phyloP scores from a whole-genome alignment of 1,140 invertebrate genomes.

The Nebria ingens region DNA sequence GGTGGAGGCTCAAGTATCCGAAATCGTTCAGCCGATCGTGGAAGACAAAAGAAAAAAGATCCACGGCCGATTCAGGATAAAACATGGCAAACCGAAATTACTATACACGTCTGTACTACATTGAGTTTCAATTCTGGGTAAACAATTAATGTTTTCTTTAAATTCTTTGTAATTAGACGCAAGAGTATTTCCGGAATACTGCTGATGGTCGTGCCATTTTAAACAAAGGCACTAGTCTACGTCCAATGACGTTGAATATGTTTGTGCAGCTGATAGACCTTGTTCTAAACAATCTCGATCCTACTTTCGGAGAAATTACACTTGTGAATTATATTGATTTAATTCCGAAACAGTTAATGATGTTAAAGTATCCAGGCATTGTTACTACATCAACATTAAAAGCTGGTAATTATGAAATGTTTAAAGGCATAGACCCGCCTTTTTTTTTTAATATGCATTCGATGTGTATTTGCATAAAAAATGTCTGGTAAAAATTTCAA shows the following conservation, averaged over 20 bases:
- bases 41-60: neutral
- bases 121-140: neutral
- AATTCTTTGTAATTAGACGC: neutral
- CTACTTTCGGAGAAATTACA: neutral
- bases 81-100: neutral
- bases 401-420: too few species aligned
- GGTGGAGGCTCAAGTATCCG: too few species aligned
- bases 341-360: neutral
- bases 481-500: too few species aligned
- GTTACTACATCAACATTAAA: neutral
- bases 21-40: neutral
- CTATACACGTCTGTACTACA: neutral
- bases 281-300: neutral
- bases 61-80: neutral
- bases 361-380: neutral
- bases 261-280: neutral
- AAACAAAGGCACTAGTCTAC: neutral
- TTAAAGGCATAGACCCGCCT: too few species aligned
- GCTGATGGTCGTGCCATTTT: neutral
- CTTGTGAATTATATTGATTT: neutral
- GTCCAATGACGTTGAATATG: neutral
- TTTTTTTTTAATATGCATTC: too few species aligned
- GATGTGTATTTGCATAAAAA: too few species aligned
- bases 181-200: neutral
- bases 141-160: neutral